Evolutionary conservation across 2,797 vertebrate genomes (phyloP).

Genomic region (Oryzias dopingdopingensis): DNA sequence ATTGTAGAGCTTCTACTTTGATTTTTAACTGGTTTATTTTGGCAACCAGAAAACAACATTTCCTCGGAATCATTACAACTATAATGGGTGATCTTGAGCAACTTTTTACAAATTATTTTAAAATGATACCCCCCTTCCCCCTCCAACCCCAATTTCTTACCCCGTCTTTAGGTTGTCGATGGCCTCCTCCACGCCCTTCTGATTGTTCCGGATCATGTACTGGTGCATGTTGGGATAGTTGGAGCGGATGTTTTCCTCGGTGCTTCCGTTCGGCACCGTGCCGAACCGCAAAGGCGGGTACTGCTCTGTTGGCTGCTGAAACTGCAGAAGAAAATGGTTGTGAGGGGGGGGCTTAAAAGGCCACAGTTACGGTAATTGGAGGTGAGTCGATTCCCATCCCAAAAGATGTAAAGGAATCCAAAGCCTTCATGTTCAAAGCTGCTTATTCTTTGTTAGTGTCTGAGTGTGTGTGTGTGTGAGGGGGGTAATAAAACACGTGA

Average conservation of each 20-base stretch:
- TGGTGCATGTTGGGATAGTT: constrained; percentile 94
- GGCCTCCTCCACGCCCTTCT: constrained; percentile 91
- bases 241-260: constrained; percentile 92
- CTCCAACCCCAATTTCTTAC: constrained; percentile 62
- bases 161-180: constrained; percentile 91
- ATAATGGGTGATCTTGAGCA: too few species aligned
- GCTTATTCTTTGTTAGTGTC: background rate
- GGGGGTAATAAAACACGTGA: constrained; percentile 17
- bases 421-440: constrained; percentile 26
- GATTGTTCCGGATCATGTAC: constrained; percentile 92
- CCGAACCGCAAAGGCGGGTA: constrained; percentile 90
- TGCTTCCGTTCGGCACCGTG: constrained; percentile 92
- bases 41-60: too few species aligned
- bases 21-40: too few species aligned
- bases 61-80: too few species aligned
- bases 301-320: constrained; percentile 90
- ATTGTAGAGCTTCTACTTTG: too few species aligned
- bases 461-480: constrained; percentile 14
- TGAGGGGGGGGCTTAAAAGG: constrained; percentile 2
- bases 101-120: too few species aligned
- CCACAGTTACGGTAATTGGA: background rate
- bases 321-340: constrained; percentile 63
- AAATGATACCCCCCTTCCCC: too few species aligned
- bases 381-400: constrained; percentile 5
- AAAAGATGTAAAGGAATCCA: constrained; percentile 10